Percentiles rank a stretch among this genome's conserved stretches.
These are phyloP conservation scores for Chrysodeixis includens DNA, from an alignment of 2,888 invertebrate species.

Conservation along the genomic window DNA sequence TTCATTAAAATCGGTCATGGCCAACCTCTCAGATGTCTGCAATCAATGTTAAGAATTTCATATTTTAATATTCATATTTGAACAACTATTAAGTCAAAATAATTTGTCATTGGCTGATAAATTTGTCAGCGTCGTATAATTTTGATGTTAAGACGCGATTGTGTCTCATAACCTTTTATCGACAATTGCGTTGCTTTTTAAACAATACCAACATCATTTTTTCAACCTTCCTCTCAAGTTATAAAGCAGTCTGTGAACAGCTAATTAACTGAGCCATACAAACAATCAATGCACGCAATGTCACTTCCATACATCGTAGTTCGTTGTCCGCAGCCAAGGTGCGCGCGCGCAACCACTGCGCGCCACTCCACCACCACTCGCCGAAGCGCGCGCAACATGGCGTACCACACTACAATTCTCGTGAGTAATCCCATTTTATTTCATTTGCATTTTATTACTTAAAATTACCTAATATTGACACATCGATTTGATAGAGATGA, in stretches of 20 bases:
- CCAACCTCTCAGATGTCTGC: slow-evolving; percentile 53
- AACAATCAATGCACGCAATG: slow-evolving; percentile 54
- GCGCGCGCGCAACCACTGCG: slow-evolving; percentile 76
- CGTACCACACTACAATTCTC: slow-evolving; percentile 71
- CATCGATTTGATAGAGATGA: slow-evolving; percentile 31
- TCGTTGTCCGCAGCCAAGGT: slow-evolving; percentile 67
- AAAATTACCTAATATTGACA: slow-evolving; percentile 52
- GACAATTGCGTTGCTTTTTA: neutral
- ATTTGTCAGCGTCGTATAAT: neutral
- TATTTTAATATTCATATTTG: slow-evolving; percentile 38
- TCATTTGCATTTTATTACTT: slow-evolving; percentile 55
- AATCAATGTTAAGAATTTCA: slow-evolving; percentile 35
- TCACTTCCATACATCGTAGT: slow-evolving; percentile 68
- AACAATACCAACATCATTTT: neutral
- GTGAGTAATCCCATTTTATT: slow-evolving; percentile 69
- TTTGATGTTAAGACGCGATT: too few relatives aligned
- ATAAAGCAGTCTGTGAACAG: slow-evolving; percentile 19
- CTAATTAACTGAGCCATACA: slow-evolving; percentile 41
- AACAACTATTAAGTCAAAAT: slow-evolving; percentile 15
- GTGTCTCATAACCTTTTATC: neutral
- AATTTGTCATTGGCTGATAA: neutral
- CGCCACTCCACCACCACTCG: slow-evolving; percentile 81
- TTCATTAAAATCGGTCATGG: slow-evolving; percentile 63
- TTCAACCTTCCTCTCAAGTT: slow-evolving; percentile 19
- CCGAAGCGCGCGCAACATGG: slow-evolving; percentile 81